Base-by-base conservation (phyloP, 2,888 invertebrate species). In the Nomada ferruginata region DNA sequence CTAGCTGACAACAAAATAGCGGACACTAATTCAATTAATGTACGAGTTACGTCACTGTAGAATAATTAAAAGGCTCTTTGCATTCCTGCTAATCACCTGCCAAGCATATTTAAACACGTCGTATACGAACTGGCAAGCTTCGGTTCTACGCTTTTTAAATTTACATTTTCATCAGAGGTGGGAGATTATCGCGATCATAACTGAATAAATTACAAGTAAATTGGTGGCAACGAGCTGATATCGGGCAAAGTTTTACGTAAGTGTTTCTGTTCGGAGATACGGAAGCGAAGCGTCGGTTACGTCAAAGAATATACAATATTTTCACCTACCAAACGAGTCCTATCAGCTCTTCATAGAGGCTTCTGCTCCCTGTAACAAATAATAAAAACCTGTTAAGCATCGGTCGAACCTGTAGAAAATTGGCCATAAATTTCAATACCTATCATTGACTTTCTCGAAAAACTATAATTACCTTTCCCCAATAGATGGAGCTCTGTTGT, bases 281-380 rank as follows among this genome's bases (percentile, higher is more conserved):
- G 29, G 66, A 66, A 36, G 20, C 29, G 36, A 10, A 36, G 42
- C 59, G 18, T 50, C 59, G 13, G 44, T 50, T 66, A 52, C 66
- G 66, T 60, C 68, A 52, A 60, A 15, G 74, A 75, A 60, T 42
- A 23, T 74, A 26, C 42, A 76, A 71, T 47, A 57, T 71, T 57
- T 64, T 42, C 71, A 71, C 71, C 64, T 26, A 55, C 63, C 55
- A 15, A 63, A 63, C 18, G 7, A n/a, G 29, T 29, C 36, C 11
- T 23, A 42, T 23, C n/a, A 60, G n/a, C 11, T 53, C 53, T 18
- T n/a, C 47, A 1, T 10, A 15, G 15, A 13, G 20, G 26, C 18
- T 47, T 26, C 23, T 61, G 53, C 18, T 23, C 13, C 29, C 68
- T 59, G n/a, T 1, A 60, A 66, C 29, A 50, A 42, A 68, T 23